Evolutionary conservation across 2,113 vertebrate genomes (phyloP).

Genomic region (Speoplatyrhinus poulsoni): DNA sequence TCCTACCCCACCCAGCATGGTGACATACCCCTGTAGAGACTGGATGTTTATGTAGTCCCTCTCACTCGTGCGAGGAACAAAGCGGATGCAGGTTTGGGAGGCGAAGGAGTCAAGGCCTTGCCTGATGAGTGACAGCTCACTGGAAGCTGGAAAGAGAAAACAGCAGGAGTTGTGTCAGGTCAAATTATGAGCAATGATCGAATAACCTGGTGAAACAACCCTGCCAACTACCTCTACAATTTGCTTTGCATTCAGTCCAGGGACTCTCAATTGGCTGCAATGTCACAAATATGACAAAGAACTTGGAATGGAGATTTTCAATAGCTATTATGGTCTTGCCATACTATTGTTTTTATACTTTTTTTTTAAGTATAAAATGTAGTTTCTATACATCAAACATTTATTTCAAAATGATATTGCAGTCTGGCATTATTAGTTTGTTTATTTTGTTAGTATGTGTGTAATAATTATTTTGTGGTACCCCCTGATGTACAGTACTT

Average conservation of each 20-base stretch:
- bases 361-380: neutral
- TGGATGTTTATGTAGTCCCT: slow-evolving; percentile 64
- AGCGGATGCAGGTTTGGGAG: neutral
- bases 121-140: neutral
- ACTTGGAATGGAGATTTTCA: neutral
- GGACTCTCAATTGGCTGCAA: neutral
- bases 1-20: no score
- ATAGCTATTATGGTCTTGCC: neutral
- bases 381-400: neutral
- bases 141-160: neutral
- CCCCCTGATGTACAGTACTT: no score
- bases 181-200: no score
- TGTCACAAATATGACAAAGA: neutral
- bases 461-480: no score
- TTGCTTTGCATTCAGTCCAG: neutral
- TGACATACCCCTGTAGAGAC: slow-evolving; percentile 59
- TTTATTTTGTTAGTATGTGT: no score
- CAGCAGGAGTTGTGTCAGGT: neutral
- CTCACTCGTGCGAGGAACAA: slow-evolving; percentile 16
- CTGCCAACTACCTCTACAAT: neutral
- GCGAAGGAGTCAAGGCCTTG: neutral
- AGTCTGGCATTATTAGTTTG: no score
- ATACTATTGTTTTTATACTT: neutral
- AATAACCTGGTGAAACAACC: no score
- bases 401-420: neutral